Percentiles rank a stretch among this genome's conserved stretches.
These are phyloP conservation scores for Drosophila prostipennis DNA, from an alignment of 2,888 invertebrate species.

Conservation along the genomic window DNA sequence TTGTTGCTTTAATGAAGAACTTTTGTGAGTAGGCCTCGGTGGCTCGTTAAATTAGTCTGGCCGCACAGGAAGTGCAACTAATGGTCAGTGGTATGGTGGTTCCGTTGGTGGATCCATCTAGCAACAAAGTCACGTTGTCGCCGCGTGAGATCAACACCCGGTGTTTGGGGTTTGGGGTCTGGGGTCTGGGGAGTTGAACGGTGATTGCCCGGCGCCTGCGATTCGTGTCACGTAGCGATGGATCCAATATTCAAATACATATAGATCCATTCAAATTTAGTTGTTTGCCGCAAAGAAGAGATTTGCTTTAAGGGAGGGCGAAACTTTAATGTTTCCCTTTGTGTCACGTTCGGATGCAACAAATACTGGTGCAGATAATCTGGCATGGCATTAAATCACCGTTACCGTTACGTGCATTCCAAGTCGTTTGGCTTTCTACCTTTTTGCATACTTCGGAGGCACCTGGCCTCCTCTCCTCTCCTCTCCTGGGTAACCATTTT, in stretches of 20 bases:
- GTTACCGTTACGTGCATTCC: slow-evolving; percentile 42
- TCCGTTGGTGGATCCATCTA: background rate
- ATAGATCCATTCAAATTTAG: slow-evolving; percentile 1
- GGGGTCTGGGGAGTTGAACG: slow-evolving; percentile 2
- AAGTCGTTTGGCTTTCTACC: slow-evolving; percentile 18
- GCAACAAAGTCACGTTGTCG: slow-evolving; percentile 62
- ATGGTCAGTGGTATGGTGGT: slow-evolving; percentile 7
- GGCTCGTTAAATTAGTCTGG: slow-evolving; percentile 59
- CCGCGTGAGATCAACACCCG: slow-evolving; percentile 54
- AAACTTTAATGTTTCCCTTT: slow-evolving; percentile 22
- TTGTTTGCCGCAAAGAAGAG: background rate
- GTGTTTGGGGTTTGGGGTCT: background rate
- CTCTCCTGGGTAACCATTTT: slow-evolving; percentile 20
- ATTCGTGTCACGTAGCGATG: slow-evolving; percentile 47
- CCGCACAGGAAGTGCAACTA: slow-evolving; percentile 15
- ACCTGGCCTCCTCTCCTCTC: background rate
- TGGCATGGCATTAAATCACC: slow-evolving; percentile 41
- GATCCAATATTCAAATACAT: slow-evolving; percentile 40
- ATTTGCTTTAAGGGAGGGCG: background rate
- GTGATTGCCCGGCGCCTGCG: slow-evolving; percentile 38
- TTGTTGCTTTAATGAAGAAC: slow-evolving; percentile 74
- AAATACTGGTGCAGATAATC: slow-evolving; percentile 35
- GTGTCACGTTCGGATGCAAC: slow-evolving; percentile 40
- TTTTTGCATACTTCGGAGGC: slow-evolving; percentile 30
- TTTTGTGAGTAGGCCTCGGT: slow-evolving; percentile 54